phyloP scores from a whole-genome alignment of 1,140 invertebrate genomes.

The Phthorimaea operculella region DNA sequence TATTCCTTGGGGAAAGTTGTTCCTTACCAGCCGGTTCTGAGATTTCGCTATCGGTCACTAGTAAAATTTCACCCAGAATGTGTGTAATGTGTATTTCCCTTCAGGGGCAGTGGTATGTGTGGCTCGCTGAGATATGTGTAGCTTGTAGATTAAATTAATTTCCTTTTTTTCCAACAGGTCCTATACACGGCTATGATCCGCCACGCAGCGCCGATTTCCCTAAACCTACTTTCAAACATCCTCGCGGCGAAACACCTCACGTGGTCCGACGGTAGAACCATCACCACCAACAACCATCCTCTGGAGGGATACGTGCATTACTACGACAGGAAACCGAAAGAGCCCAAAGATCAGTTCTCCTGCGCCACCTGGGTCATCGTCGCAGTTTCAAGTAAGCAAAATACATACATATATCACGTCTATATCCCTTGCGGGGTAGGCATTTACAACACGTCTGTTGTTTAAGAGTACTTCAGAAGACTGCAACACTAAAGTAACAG shows the following conservation, averaged over 20 bases:
- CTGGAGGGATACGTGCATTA: conserved; percentile 19
- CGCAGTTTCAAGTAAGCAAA: conserved; percentile 12
- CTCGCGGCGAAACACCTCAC: conserved; percentile 54
- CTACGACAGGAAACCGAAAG: background rate
- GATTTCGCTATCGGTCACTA: no score
- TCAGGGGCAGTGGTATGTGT: no score
- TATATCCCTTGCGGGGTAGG: no score
- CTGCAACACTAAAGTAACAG: no score
- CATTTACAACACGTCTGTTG: no score
- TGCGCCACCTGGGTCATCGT: conserved; percentile 18
- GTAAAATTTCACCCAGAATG: no score
- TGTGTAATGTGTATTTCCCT: no score
- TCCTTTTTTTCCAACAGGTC: conserved; percentile 22
- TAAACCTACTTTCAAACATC: conserved; percentile 71
- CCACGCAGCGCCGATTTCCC: conserved; percentile 71
- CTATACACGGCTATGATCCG: conserved; percentile 68
- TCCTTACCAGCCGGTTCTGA: no score
- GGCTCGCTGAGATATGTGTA: no score
- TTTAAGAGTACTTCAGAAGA: no score
- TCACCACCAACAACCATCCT: conserved; percentile 74
- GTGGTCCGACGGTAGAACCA: conserved; percentile 53
- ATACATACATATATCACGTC: background rate
- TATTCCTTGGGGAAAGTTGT: no score
- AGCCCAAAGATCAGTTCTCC: conserved; percentile 13
- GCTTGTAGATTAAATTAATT: no score